Conservation (phyloP, 2,113 vertebrate genomes). For the Rhabdornis inornatus region DNA sequence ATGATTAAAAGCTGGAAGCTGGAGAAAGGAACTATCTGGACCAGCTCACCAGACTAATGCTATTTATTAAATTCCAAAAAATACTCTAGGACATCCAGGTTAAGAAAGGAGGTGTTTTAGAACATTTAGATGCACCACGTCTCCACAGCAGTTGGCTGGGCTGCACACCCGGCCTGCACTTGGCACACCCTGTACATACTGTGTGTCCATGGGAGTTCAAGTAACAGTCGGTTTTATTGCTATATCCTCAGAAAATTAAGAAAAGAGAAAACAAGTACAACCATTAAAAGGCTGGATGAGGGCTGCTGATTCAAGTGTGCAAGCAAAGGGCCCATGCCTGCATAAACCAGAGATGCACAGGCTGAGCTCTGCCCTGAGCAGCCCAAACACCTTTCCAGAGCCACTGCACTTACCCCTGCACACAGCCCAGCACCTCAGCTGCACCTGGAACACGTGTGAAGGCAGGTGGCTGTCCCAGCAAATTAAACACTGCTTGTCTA, state of each 20-base stretch:
- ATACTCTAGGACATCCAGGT: neutral
- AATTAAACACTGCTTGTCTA: neutral
- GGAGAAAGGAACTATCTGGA: slow-evolving; percentile 3
- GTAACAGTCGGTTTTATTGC: neutral
- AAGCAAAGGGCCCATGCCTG: neutral
- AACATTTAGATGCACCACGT: neutral
- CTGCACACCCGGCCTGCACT: neutral
- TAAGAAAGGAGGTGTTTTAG: neutral
- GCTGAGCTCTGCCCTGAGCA: neutral
- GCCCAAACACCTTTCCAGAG: neutral
- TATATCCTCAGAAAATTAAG: neutral
- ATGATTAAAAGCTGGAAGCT: slow-evolving; percentile 57
- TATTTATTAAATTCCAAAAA: slow-evolving; percentile 15
- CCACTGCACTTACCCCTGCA: neutral
- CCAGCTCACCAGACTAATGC: neutral
- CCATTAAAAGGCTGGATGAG: neutral
- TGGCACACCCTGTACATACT: neutral
- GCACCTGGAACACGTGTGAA: neutral
- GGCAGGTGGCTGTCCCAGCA: neutral
- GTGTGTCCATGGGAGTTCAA: neutral
- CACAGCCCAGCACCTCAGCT: neutral
- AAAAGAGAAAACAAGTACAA: neutral
- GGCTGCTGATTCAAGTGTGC: neutral
- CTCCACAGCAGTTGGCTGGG: neutral
- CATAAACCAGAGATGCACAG: neutral